Conservation (phyloP, 2,113 vertebrate species). For the Passer domesticus region DNA sequence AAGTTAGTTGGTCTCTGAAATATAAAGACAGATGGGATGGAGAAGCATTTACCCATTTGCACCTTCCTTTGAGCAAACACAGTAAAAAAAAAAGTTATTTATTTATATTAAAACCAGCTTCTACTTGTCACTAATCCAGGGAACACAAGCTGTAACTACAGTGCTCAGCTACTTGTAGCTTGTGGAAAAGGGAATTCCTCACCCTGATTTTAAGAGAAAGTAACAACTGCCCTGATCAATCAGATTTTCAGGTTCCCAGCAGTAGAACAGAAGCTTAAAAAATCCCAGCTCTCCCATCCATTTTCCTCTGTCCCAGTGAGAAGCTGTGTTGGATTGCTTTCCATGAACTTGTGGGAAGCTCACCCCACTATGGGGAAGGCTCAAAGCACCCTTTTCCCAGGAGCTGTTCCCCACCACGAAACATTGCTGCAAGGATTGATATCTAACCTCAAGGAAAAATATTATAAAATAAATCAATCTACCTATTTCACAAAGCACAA, state of each 20-base stretch:
- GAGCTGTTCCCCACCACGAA: background rate
- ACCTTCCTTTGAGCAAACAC: background rate
- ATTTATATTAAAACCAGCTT: background rate
- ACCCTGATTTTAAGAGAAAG: background rate
- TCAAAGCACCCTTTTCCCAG: background rate
- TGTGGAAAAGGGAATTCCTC: background rate
- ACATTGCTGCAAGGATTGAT: background rate
- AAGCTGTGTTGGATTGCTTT: background rate
- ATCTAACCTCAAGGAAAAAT: background rate
- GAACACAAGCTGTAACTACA: accelerated
- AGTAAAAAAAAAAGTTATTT: background rate
- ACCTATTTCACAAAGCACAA: background rate
- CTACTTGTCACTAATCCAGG: background rate
- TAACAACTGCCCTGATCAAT: background rate
- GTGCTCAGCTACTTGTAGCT: background rate
- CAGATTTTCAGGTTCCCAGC: background rate
- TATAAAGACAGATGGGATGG: background rate
- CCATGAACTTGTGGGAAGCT: background rate
- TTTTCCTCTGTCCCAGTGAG: background rate
- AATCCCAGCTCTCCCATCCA: background rate
- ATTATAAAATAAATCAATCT: background rate
- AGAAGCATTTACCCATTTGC: background rate
- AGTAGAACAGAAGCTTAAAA: background rate
- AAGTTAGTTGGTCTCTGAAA: background rate
- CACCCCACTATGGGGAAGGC: accelerated